phyloP scores from a whole-genome alignment of 2,888 invertebrate species.

The Enchytraeus crypticus region DNA sequence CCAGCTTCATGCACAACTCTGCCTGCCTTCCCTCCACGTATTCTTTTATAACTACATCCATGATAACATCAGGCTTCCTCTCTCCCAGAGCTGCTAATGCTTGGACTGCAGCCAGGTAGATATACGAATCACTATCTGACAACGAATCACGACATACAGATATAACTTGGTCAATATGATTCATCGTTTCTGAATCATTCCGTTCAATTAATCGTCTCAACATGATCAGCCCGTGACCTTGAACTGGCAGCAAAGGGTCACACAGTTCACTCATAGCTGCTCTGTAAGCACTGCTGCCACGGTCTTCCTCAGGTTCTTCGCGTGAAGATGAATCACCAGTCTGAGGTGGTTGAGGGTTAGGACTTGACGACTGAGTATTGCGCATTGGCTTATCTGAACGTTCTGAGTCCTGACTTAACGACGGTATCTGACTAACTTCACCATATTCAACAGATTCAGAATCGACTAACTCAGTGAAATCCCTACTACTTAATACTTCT shows the following conservation, averaged over 20 bases:
- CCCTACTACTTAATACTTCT: too few species aligned
- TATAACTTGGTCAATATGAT: conserved; percentile 53
- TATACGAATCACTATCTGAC: conserved; percentile 68
- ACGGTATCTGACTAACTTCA: background rate
- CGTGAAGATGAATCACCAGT: too few species aligned
- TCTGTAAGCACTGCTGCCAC: too few species aligned
- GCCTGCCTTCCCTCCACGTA: conserved; percentile 59
- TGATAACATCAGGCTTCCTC: conserved; percentile 60
- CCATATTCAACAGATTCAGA: background rate
- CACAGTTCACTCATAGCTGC: background rate
- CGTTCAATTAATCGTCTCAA: conserved; percentile 64
- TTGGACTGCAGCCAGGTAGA: conserved; percentile 70
- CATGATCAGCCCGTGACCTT: conserved; percentile 69
- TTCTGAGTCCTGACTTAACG: too few species aligned
- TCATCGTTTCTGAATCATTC: conserved; percentile 58
- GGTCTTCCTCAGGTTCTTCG: too few species aligned
- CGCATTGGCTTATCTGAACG: too few species aligned
- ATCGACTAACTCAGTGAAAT: background rate
- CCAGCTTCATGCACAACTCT: conserved; percentile 66
- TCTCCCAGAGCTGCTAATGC: conserved; percentile 64
- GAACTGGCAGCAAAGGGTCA: conserved; percentile 54
- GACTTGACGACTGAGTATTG: background rate
- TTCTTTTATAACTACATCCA: conserved; percentile 62
- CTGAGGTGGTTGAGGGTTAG: background rate
- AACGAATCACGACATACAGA: conserved; percentile 69